Base-by-base conservation (phyloP, 2,797 vertebrate species). In the Gambelia wislizenii region DNA sequence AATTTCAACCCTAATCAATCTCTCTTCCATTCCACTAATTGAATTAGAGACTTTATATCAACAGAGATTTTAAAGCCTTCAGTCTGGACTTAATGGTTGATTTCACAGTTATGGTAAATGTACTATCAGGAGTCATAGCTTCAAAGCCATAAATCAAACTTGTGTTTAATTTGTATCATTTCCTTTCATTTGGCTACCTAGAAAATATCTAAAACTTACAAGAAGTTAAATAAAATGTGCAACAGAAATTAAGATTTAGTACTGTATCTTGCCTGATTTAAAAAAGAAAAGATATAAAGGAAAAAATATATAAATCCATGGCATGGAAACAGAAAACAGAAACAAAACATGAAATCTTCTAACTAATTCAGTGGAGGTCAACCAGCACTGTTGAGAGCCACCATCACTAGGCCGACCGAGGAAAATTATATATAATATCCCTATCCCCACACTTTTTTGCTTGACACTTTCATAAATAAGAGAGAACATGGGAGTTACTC, bases 311-410 rank as follows among this genome's bases (percentile, higher is more conserved):
- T 91, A 12, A 44, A n/a, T 20, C n/a, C 14, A 79, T 33, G 44
- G 47, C n/a, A 80, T 27, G n/a, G 49, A 84, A 22, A 70, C 14
- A 2, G 20, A 2, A 44, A 74, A 74, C 14, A 2, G 36, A 82
- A 83, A n/a, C 61, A 61, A 54, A 74, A 67, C 25, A 7, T 64
- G 25, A 88, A 52, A 90, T 81, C 47, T 30, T 88, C 93, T 95
- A 91, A 96, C 95, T 95, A 95, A 95, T 96, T 95, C 88, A 93
- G 85, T 74, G 95, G 78, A 88, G 83, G 91, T 90, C 91, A 18
- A 6, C 7, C 2, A 89, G 25, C 88, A 89, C 56, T 12, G 0
- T 86, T 94, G 25, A 47, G 44, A 47, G 42, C 25, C 75, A 47
- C 42, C 22, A 9, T 76, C 22, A 44, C 42, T 67, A 67, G 30